phyloP scores from a whole-genome alignment of 2,113 vertebrate species.

The Australoheros scitulus region DNA sequence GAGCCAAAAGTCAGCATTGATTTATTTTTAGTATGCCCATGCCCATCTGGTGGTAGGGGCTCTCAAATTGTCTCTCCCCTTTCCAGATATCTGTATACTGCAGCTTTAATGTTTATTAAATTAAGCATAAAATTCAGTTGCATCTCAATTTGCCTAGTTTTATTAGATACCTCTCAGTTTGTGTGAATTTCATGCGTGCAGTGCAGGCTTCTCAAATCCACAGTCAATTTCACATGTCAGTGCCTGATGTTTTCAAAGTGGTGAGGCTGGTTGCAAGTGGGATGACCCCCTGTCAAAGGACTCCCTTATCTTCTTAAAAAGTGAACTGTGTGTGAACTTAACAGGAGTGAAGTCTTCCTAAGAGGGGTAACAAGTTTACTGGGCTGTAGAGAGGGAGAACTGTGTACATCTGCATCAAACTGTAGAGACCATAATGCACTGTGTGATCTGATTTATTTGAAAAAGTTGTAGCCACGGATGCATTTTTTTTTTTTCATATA shows the following conservation, averaged over 20 bases:
- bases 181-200: neutral
- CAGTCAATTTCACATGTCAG: constrained; percentile 30
- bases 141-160: constrained; percentile 1
- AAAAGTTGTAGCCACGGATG: neutral
- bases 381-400: neutral
- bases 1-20: constrained; percentile 3
- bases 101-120: constrained; percentile 19
- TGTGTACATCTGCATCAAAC: neutral
- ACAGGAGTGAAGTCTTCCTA: constrained; percentile 14
- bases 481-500: neutral
- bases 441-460: constrained; percentile 4
- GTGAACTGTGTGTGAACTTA: constrained; percentile 43
- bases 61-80: neutral
- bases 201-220: neutral
- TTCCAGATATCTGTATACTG: neutral
- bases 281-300: constrained; percentile 28
- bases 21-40: constrained; percentile 6
- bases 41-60: neutral
- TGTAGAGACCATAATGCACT: neutral
- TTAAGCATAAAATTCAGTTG: neutral
- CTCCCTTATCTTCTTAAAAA: constrained; percentile 29
- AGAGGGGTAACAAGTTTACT: constrained; percentile 22
- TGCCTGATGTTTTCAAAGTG: constrained; percentile 30
- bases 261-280: neutral
- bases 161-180: neutral